Base-by-base conservation (phyloP, 2,113 vertebrate genomes). In the Xiphophorus hellerii region DNA sequence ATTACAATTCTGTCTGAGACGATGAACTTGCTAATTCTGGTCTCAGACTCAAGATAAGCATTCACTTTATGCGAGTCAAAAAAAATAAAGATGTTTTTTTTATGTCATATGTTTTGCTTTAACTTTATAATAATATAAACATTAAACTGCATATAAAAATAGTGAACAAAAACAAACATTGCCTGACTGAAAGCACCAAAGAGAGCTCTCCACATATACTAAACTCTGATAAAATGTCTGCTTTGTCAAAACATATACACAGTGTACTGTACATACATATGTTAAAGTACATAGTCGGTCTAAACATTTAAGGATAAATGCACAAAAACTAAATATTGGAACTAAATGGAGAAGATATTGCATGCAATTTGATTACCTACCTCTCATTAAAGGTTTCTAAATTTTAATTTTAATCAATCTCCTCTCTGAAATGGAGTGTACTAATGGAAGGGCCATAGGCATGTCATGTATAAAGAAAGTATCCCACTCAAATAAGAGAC, bases 11-110 rank as follows among this genome's bases (percentile, higher is more conserved):
- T 73, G 60, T 66, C 70, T n/a, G 39, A 80, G 66, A 74, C 77
- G 82, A 78, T 85, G 74, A 68, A 80, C 72, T 69, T 81, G 69
- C 70, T 81, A 85, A 89, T 72, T 75, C 13, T 42, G 12, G 66
- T 71, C 67, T 42, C 54, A 30, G 66, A 72, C 25, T 66, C 31
- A 81, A 66, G 65, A 33, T 72, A 75, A 12, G 66, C 69, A 60
- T 71, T 62, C 25, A 20, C 48, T 51, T 22, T 66, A 66, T 44
- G 72, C 80, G 78, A 85, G 63, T 81, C 69, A 81, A 48, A 60
- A 25, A 25, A 3, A 33, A 51, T 48, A 17, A 27, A 60, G 27
- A 67, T 25, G 9, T 31, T 11, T 10, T 54, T 30, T 31, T 85
- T 51, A 62, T 39, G 25, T 12, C 30, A 71, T 7, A 11, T 64